Percentiles rank a stretch among this genome's conserved stretches.
Conservation (phyloP, 1,140 invertebrate species). For the Sminthurinus signatus region DNA sequence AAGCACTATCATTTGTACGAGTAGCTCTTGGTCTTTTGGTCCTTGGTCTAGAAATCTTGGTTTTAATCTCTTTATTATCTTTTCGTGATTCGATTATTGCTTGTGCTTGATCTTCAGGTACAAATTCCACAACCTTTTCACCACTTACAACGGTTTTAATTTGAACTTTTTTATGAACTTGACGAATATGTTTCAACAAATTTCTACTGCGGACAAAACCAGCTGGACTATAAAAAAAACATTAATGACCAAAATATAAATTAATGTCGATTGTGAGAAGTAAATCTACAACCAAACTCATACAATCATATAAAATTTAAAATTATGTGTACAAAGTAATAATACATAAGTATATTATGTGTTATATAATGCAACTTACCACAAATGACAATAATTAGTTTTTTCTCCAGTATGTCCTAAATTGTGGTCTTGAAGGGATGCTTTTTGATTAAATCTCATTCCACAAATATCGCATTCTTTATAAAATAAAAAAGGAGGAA, state of each 20-base stretch:
- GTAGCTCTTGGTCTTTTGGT: background rate
- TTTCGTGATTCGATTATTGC: background rate
- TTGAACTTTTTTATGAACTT: slow-evolving; percentile 10
- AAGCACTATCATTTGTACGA: no score
- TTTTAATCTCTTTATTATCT: background rate
- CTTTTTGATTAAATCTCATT: slow-evolving; percentile 10
- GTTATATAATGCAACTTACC: no score
- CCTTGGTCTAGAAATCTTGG: background rate
- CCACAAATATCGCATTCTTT: slow-evolving; percentile 6
- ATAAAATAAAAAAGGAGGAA: no score
- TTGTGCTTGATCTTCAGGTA: background rate
- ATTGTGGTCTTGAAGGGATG: background rate
- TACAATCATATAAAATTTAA: no score
- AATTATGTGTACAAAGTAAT: no score
- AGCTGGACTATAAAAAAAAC: no score
- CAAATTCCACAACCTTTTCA: slow-evolving; percentile 6
- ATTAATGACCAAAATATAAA: no score
- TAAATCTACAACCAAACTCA: no score
- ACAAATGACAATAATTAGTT: slow-evolving; percentile 8
- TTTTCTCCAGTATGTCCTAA: slow-evolving; percentile 3
- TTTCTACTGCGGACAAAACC: background rate
- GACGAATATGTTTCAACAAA: slow-evolving; percentile 2
- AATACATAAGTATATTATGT: no score
- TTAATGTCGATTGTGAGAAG: no score
- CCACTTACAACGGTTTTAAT: slow-evolving; percentile 6